Conservation (phyloP, 2,797 vertebrate species). For the Cyprinella venusta region DNA sequence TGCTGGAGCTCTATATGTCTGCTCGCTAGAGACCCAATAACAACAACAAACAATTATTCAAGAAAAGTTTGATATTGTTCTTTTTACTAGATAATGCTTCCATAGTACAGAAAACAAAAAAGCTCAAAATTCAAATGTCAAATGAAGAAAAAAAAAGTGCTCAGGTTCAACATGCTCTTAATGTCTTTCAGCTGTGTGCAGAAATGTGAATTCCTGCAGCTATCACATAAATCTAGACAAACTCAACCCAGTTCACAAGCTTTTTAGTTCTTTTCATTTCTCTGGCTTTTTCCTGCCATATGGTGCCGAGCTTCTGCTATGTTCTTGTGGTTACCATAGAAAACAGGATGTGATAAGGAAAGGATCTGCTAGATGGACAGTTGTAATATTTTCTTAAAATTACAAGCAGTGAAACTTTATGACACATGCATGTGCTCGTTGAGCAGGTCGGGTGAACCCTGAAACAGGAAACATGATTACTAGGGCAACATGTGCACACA, state of each 20-base stretch:
- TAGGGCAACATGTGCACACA: neutral
- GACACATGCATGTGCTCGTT: constrained; percentile 15
- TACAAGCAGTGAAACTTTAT: constrained; percentile 19
- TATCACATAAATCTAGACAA: constrained; percentile 58
- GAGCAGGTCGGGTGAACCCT: constrained; percentile 50
- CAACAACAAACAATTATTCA: neutral
- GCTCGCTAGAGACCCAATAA: neutral
- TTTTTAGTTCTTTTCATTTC: constrained; percentile 14
- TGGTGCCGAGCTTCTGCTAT: neutral
- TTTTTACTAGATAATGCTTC: neutral
- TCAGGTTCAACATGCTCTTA: constrained; percentile 56
- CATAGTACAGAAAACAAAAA: neutral
- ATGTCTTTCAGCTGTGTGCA: constrained; percentile 66
- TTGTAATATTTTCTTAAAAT: constrained; percentile 31
- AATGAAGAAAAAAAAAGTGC: constrained; percentile 36
- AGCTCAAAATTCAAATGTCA: neutral
- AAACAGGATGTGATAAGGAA: constrained; percentile 31
- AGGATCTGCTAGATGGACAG: neutral
- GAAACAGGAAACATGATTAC: constrained; percentile 56
- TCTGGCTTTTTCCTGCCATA: constrained; percentile 31
- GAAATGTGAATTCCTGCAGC: constrained; percentile 62
- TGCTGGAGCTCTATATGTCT: neutral
- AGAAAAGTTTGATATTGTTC: neutral
- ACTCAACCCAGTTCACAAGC: constrained; percentile 32
- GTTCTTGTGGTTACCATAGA: constrained; percentile 21